Conservation (phyloP, 2,113 vertebrate species). For the Hyperopisus bebe region DNA sequence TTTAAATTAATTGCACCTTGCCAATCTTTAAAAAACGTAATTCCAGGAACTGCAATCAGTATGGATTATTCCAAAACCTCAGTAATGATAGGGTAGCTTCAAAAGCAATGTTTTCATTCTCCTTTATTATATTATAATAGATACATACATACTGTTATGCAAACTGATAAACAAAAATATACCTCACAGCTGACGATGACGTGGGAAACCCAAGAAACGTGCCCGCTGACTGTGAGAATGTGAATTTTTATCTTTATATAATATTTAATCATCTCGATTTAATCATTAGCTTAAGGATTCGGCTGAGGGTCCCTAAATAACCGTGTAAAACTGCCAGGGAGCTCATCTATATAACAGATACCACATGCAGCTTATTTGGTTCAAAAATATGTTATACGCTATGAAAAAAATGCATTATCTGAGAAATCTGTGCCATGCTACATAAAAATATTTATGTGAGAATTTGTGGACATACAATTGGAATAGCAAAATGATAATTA, state of each 20-base stretch:
- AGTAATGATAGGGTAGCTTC: neutral
- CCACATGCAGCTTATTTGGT: constrained; percentile 24
- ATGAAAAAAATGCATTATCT: constrained; percentile 17
- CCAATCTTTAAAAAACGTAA: neutral
- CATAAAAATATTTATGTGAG: constrained; percentile 17
- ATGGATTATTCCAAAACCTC: neutral
- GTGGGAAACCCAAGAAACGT: neutral
- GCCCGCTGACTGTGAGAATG: neutral
- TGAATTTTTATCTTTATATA: neutral
- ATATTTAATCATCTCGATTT: neutral
- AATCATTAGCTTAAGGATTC: neutral
- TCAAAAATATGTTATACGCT: constrained; percentile 16
- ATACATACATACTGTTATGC: neutral
- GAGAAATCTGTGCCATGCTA: constrained; percentile 23
- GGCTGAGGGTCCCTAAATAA: neutral
- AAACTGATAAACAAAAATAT: neutral
- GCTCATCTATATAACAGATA: constrained; percentile 8
- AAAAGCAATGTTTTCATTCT: neutral
- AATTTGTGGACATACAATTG: neutral
- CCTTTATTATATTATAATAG: neutral
- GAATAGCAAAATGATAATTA: constrained; percentile 24
- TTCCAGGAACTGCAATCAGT: neutral
- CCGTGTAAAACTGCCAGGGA: constrained; percentile 11
- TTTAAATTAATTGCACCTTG: neutral
- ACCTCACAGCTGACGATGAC: neutral